Percentiles rank a stretch among this genome's conserved stretches.
Conservation (phyloP, 2,113 vertebrate genomes). For the Tor tambroides region DNA sequence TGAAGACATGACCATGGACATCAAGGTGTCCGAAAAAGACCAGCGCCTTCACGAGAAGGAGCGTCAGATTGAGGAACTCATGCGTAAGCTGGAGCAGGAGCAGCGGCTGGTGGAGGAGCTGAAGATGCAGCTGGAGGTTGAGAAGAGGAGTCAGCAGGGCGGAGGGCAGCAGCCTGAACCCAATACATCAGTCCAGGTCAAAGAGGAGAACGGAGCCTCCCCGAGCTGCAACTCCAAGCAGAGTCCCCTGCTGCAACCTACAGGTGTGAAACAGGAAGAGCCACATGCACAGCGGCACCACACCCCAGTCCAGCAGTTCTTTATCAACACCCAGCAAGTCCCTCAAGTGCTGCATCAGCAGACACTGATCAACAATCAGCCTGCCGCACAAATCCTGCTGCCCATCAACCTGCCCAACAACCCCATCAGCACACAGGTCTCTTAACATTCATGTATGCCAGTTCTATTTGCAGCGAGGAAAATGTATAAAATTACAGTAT, state of each 20-base stretch:
- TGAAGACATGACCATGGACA: conserved; percentile 72
- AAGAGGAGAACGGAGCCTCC: conserved; percentile 63
- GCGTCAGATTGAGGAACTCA: conserved; percentile 94
- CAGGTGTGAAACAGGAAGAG: conserved; percentile 69
- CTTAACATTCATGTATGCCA: not conserved
- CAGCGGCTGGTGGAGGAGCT: conserved; percentile 94
- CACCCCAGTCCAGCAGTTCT: conserved; percentile 75
- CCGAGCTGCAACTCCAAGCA: conserved; percentile 61
- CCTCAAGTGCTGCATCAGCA: conserved; percentile 72
- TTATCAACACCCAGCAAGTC: conserved; percentile 76
- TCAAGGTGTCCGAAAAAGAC: conserved; percentile 83
- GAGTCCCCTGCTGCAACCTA: conserved; percentile 52
- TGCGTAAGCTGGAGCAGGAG: conserved; percentile 94
- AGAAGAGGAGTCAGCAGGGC: conserved; percentile 82
- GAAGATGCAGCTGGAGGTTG: conserved; percentile 95
- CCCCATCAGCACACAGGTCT: conserved; percentile 79
- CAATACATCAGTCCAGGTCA: conserved; percentile 58
- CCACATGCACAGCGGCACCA: conserved; percentile 47
- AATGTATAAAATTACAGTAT: not conserved
- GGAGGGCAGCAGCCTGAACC: conserved; percentile 79
- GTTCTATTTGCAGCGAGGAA: not conserved
- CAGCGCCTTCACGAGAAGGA: conserved; percentile 97
- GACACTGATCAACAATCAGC: conserved; percentile 76
- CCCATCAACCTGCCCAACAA: conserved; percentile 80
- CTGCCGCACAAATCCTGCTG: conserved; percentile 81